These are phyloP conservation scores for Tetragnatha versicolor DNA, from an alignment of 1,140 invertebrate genomes.

Conservation along the genomic window DNA sequence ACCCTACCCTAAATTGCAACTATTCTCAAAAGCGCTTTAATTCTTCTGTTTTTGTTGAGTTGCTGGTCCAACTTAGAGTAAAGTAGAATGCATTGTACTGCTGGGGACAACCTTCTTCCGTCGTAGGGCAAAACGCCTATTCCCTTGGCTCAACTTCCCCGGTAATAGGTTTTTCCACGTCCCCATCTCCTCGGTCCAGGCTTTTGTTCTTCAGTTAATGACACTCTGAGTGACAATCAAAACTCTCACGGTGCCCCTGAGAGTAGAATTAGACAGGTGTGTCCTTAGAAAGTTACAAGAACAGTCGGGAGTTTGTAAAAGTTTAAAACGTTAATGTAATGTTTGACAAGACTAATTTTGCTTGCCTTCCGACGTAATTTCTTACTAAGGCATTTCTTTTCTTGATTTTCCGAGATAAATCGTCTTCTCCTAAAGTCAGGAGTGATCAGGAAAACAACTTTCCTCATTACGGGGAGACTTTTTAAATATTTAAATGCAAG, in stretches of 20 bases:
- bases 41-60: no score
- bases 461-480: conserved; percentile 3
- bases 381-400: conserved; percentile 23
- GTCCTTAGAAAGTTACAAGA: conserved; percentile 17
- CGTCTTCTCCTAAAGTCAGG: not conserved
- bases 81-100: no score
- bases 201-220: conserved; percentile 24
- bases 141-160: no score
- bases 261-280: conserved; percentile 25
- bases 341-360: conserved; percentile 43
- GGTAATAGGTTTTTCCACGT: not conserved
- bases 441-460: conserved; percentile 2
- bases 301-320: conserved; percentile 26
- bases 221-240: conserved; percentile 35
- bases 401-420: conserved; percentile 20
- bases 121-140: no score
- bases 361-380: conserved; percentile 21
- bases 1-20: no score
- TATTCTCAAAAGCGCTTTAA: no score
- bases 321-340: conserved; percentile 21
- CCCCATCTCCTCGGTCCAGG: not conserved
- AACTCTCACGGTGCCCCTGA: not conserved
- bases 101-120: no score
- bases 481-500: no score
- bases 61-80: no score